Evolutionary conservation across 2,797 vertebrate species (phyloP), one percentile per base, ranked within the genome.

Genomic region (Falco cherrug): DNA sequence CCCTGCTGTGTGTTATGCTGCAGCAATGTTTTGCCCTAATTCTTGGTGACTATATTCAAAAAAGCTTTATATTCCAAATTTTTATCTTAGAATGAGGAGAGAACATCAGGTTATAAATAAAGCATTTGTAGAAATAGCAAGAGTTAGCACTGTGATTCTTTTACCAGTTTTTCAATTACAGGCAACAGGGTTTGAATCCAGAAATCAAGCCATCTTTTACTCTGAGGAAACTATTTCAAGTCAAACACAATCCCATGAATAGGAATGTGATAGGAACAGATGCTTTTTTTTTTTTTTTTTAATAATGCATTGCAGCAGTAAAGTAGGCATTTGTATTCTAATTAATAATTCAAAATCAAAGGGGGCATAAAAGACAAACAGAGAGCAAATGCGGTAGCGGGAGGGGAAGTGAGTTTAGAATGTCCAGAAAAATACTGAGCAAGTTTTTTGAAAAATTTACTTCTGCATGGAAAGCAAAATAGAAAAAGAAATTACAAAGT

Each of bases 181-280:
- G 63, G 64, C 10, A 94, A 56, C 39, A 73, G 73, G 43, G 15
- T 78, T 86, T 86, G 43, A 93, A 89, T 68, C 25, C 70, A 89
- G 85, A 94, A 90, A 94, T 93, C 57, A 83, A 95, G 53, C 28
- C 13, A 28, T 53, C n/a, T 84, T 97, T 95, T 74, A 61, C 81
- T 65, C 68, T 75, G 56, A 60, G 63, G 85, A 91, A 89, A 67
- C 10, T 29, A 24, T 45, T 93, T 87, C 81, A 86, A 91, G 81
- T 94, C 87, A 90, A 28, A 84, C 78, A 64, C 24, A 93, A n/a
- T 3, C 8, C 19, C 1, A 5, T 65, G 80, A 91, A 90, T 71
- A 78, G 14, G 20, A 91, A 78, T 43, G 28, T 69, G 83, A 89
- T 69, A 4, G 7, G 57, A 94, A 89, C 28, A 74, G 50, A 86